A percentile compares a stretch with the other conserved stretches of the same genome.
Conservation (phyloP, 2,113 vertebrate species). For the Psilopsiagon aymara region DNA sequence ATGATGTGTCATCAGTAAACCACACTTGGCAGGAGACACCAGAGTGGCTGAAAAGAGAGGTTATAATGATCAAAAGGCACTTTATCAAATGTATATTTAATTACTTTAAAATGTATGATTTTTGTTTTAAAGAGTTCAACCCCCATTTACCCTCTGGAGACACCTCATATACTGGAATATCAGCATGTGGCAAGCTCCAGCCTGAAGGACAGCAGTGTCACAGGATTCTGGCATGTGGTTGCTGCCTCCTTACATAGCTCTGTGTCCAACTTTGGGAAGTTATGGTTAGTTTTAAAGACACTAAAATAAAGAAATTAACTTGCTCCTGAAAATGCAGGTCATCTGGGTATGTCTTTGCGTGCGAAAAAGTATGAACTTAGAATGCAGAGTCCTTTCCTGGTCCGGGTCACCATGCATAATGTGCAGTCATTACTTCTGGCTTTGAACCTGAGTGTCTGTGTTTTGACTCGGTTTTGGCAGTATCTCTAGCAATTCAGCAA, state of each 20-base stretch:
- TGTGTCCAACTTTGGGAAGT: neutral
- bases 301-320: neutral
- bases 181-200: neutral
- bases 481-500: neutral
- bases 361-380: neutral
- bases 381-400: neutral
- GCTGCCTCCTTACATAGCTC: neutral
- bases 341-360: neutral
- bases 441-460: fast-evolving
- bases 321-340: neutral
- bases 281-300: neutral
- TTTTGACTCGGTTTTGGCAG: neutral
- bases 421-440: neutral
- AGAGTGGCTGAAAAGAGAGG: neutral
- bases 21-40: neutral
- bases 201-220: neutral
- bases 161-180: neutral
- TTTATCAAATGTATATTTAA: neutral
- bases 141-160: neutral
- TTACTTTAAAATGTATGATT: neutral
- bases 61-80: neutral
- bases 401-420: neutral
- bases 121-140: neutral
- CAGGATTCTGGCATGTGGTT: neutral
- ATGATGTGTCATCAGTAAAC: slow-evolving; percentile 10